Evolutionary conservation across 1,140 invertebrate genomes (phyloP).

Genomic region (Leptinotarsa lineolata): DNA sequence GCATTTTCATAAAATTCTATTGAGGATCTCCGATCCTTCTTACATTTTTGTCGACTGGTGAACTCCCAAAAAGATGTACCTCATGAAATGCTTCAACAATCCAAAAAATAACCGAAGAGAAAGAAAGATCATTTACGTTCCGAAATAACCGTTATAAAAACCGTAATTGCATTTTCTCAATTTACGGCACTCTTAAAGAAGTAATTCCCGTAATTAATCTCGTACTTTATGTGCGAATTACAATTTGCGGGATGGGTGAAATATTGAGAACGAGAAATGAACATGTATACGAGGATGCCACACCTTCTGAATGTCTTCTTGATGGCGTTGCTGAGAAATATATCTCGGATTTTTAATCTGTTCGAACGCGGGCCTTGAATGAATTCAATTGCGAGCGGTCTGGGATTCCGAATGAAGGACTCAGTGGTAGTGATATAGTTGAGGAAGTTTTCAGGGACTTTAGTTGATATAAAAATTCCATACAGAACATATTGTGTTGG

Average conservation of each 20-base stretch:
- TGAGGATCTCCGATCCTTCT: too few relatives aligned
- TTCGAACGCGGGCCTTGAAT: background rate
- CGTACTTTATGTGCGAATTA: background rate
- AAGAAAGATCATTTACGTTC: background rate
- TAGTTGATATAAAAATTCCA: too few relatives aligned
- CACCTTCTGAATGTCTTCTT: constrained; percentile 4
- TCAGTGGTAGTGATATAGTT: too few relatives aligned
- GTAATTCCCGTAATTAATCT: constrained; percentile 1
- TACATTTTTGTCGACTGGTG: too few relatives aligned
- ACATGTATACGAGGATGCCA: background rate
- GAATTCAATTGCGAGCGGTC: background rate
- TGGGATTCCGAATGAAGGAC: too few relatives aligned
- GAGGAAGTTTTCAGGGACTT: too few relatives aligned
- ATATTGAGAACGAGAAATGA: constrained; percentile 1
- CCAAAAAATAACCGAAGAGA: too few relatives aligned
- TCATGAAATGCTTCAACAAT: too few relatives aligned
- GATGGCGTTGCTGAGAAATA: background rate
- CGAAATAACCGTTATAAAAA: background rate
- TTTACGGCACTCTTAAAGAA: background rate
- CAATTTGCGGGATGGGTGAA: constrained; percentile 1
- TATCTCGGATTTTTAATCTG: background rate
- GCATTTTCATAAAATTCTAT: too few relatives aligned
- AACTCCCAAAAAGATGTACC: too few relatives aligned
- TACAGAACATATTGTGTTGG: too few relatives aligned
- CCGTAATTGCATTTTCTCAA: background rate